A percentile compares a stretch with the other conserved stretches of the same genome.
Evolutionary conservation across 2,888 invertebrate genomes (phyloP).

Genomic region (Nezara viridula): DNA sequence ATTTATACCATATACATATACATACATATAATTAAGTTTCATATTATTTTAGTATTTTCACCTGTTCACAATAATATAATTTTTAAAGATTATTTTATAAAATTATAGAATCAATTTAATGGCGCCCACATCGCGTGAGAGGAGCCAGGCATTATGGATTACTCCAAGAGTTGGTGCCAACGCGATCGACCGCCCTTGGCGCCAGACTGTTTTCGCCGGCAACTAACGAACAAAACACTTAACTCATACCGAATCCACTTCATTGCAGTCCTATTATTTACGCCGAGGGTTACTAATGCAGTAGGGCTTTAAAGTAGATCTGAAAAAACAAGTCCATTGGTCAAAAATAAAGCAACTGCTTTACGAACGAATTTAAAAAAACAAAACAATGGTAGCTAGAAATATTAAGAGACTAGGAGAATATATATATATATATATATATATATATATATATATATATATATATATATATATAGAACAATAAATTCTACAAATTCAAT

Average conservation of each 20-base stretch:
- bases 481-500: too few relatives aligned
- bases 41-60: too few relatives aligned
- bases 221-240: slow-evolving; percentile 43
- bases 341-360: background rate
- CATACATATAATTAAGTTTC: too few relatives aligned
- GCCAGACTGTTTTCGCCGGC: slow-evolving; percentile 51
- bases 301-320: background rate
- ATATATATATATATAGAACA: too few relatives aligned
- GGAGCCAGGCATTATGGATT: slow-evolving; percentile 52
- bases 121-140: background rate
- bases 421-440: too few relatives aligned
- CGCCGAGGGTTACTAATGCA: background rate
- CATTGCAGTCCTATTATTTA: slow-evolving; percentile 15
- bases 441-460: too few relatives aligned
- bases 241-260: slow-evolving; percentile 1
- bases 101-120: slow-evolving; percentile 24
- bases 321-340: background rate
- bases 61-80: too few relatives aligned
- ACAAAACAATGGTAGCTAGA: too few relatives aligned
- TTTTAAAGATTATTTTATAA: background rate
- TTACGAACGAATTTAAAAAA: too few relatives aligned
- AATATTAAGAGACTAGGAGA: too few relatives aligned
- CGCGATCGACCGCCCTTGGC: slow-evolving; percentile 50
- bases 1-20: too few relatives aligned
- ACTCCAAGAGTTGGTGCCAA: slow-evolving; percentile 38